These are phyloP conservation scores for Balanococcus diminutus DNA, from an alignment of 2,888 invertebrate species.

Conservation along the genomic window DNA sequence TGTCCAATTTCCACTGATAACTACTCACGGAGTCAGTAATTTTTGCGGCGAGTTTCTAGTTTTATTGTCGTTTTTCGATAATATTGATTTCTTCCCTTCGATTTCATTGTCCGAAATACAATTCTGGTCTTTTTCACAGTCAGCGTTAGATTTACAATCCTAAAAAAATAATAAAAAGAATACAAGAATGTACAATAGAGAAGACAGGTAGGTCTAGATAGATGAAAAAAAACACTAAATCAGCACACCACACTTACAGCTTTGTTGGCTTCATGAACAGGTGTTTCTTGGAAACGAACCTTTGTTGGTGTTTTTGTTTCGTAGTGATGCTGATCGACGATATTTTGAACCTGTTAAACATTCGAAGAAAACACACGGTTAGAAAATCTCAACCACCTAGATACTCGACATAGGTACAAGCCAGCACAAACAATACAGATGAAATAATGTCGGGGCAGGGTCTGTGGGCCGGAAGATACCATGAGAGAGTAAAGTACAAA, in stretches of 20 bases:
- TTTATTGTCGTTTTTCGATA: slow-evolving; percentile 46
- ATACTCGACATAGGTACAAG: background rate
- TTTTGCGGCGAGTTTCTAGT: slow-evolving; percentile 45
- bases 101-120: slow-evolving; percentile 27
- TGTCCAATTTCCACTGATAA: no score
- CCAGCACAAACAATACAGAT: slow-evolving; percentile 7
- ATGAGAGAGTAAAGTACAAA: background rate
- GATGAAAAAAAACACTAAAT: no score
- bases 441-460: background rate
- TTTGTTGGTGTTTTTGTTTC: slow-evolving; percentile 78
- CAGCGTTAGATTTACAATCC: slow-evolving; percentile 9
- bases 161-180: background rate
- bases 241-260: slow-evolving; percentile 40
- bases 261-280: slow-evolving; percentile 52
- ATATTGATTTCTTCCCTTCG: slow-evolving; percentile 44
- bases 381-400: background rate
- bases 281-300: slow-evolving; percentile 84
- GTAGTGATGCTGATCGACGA: slow-evolving; percentile 84
- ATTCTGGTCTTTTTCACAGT: slow-evolving; percentile 45
- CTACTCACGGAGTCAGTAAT: slow-evolving; percentile 53
- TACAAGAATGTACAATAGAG: background rate
- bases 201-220: no score
- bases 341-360: slow-evolving; percentile 82
- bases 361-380: background rate
- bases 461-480: background rate